A percentile compares a stretch with the other conserved stretches of the same genome.
phyloP scores from a whole-genome alignment of 1,140 invertebrate genomes.

The Nasonia longicornis region DNA sequence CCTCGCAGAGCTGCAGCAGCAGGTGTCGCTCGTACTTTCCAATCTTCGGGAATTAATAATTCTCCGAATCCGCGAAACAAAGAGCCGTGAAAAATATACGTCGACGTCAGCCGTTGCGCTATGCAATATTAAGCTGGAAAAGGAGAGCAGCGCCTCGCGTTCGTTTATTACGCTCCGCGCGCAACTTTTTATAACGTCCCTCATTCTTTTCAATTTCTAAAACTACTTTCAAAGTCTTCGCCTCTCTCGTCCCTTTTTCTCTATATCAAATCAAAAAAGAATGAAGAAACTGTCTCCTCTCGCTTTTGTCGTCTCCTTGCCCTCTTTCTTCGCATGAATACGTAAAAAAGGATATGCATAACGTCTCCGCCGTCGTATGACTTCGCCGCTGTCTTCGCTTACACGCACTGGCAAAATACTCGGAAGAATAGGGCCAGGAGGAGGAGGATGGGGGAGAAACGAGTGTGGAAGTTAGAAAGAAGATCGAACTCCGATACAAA shows the following conservation, averaged over 20 bases:
- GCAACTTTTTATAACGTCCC: conserved; percentile 1
- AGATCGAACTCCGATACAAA: conserved; percentile 12
- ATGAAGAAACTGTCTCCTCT: conserved; percentile 11
- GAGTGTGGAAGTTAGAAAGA: conserved; percentile 9
- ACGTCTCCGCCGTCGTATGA: not conserved
- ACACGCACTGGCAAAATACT: not conserved
- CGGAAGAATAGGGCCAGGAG: not conserved
- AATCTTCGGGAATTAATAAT: not conserved
- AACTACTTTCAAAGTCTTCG: conserved; percentile 25
- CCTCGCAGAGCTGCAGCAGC: not conserved
- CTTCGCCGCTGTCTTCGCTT: conserved; percentile 13
- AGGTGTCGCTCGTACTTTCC: not conserved
- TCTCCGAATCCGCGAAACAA: not conserved
- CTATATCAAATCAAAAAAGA: conserved; percentile 30
- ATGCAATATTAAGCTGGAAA: not conserved
- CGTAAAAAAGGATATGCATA: conserved; percentile 29
- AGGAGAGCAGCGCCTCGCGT: not conserved
- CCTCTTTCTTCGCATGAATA: conserved; percentile 9
- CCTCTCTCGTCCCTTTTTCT: not conserved
- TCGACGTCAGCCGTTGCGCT: not conserved
- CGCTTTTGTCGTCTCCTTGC: not conserved
- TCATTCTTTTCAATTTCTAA: conserved; percentile 26
- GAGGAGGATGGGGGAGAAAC: not conserved
- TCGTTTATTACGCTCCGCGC: conserved; percentile 8
- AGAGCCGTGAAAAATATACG: not conserved